Base-by-base conservation (phyloP, 2,113 vertebrate species). In the Calcarius ornatus region DNA sequence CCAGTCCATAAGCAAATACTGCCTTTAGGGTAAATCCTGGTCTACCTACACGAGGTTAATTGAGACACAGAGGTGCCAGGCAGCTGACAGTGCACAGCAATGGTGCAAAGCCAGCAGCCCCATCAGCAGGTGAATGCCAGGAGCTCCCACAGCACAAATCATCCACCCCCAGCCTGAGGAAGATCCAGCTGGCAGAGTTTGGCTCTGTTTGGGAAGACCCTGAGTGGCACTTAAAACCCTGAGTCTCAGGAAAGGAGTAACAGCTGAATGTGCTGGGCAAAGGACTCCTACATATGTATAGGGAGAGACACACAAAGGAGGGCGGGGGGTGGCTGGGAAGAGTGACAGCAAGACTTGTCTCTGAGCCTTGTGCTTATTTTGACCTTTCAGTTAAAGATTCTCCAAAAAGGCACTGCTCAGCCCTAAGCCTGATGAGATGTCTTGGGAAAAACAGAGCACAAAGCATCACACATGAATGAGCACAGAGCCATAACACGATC, bases 311-410 rank as follows among this genome's bases (percentile, higher is more conserved):
- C 81, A 96, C 94, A 95, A 96, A 94, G 94, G 78, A 47, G 24
- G 68, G 76, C 1, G 11, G 78, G 45, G n/a, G 24, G 37, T 0
- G 0, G 38, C 20, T 30, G 35, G 57, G 20, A 68, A 72, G 61
- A 75, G 53, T 79, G 40, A 71, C 69, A 68, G 70, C 4, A 8
- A 80, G 88, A 69, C 88, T 92, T 80, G 57, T 94, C 66, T 73
- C 50, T 45, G 47, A 21, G 43, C 91, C 80, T 92, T 77, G 76
- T 60, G 94, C 86, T 90, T 81, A 86, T 92, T 95, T 75, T 95
- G 94, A 94, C 94, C 96, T 95, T 90, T 94, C 92, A 83, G 92
- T 66, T 83, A 90, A 92, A 96, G 86, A 83, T 88, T 88, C 76
- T 81, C 83, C 33, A 7, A 91, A 86, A 95, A 72, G 82, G 76